These are phyloP conservation scores for Procapra przewalskii DNA, from an alignment of 2,113 vertebrate genomes.

Conservation along the genomic window DNA sequence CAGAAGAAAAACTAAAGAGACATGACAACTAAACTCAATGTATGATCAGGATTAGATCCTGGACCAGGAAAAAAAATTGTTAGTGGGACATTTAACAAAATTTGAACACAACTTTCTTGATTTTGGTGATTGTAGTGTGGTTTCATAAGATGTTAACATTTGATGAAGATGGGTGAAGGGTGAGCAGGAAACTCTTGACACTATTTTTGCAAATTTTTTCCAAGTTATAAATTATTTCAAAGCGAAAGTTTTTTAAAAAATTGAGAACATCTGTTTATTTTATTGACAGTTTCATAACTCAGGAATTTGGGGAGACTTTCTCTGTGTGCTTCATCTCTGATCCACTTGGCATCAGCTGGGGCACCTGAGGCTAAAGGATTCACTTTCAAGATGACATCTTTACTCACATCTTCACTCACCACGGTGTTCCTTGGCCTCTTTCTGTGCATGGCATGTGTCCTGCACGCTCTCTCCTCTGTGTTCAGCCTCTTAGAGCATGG, in stretches of 20 bases:
- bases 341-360: background rate
- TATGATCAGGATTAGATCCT: background rate
- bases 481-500: background rate
- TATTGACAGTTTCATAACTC: background rate
- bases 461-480: background rate
- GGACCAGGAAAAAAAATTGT: background rate
- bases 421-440: background rate
- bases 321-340: background rate
- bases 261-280: background rate
- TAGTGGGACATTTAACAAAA: background rate
- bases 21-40: background rate
- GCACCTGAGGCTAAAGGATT: background rate
- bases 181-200: background rate
- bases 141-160: background rate
- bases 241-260: background rate
- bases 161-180: background rate
- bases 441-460: background rate
- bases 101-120: background rate
- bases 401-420: background rate
- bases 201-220: background rate
- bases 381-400: background rate
- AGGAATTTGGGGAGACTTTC: background rate
- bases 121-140: background rate
- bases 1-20: background rate
- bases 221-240: constrained; percentile 23